Conservation (phyloP, 2,113 vertebrate species). For the Myxocyprinus asiaticus region DNA sequence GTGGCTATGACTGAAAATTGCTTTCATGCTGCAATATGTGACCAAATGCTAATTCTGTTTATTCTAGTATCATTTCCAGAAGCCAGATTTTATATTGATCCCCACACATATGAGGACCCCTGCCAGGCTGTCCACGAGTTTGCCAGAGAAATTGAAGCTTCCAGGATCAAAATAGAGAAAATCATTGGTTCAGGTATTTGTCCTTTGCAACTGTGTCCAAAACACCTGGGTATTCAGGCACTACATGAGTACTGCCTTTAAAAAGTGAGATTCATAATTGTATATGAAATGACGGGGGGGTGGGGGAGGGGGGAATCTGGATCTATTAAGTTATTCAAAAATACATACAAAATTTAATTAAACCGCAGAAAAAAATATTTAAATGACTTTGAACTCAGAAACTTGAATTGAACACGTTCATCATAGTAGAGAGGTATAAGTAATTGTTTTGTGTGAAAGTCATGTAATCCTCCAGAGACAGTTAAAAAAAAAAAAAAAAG, state of each 20-base stretch:
- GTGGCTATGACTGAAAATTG: constrained; percentile 68
- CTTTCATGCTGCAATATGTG: constrained; percentile 68
- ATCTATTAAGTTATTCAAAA: too few species aligned
- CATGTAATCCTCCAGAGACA: too few species aligned
- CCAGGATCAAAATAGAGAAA: constrained; percentile 96
- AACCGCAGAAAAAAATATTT: too few species aligned
- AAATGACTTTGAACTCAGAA: too few species aligned
- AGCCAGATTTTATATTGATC: constrained; percentile 89
- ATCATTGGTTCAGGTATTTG: constrained; percentile 92
- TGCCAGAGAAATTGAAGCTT: constrained; percentile 94
- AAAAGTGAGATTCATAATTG: not conserved
- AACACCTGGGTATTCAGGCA: too few species aligned
- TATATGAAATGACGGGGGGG: not conserved
- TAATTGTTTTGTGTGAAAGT: too few species aligned
- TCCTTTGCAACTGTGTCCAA: too few species aligned
- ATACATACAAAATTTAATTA: too few species aligned
- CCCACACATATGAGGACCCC: constrained; percentile 93
- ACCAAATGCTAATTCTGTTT: constrained; percentile 77
- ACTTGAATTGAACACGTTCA: too few species aligned
- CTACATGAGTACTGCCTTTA: not conserved
- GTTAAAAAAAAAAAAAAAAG: too few species aligned
- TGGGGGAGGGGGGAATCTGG: too few species aligned
- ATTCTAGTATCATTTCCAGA: constrained; percentile 88
- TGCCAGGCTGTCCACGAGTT: constrained; percentile 86
- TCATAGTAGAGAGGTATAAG: too few species aligned